A percentile compares a stretch with the other conserved stretches of the same genome.
These are phyloP conservation scores for Toxonevra muliebris DNA, from an alignment of 2,888 invertebrate genomes.

Conservation along the genomic window DNA sequence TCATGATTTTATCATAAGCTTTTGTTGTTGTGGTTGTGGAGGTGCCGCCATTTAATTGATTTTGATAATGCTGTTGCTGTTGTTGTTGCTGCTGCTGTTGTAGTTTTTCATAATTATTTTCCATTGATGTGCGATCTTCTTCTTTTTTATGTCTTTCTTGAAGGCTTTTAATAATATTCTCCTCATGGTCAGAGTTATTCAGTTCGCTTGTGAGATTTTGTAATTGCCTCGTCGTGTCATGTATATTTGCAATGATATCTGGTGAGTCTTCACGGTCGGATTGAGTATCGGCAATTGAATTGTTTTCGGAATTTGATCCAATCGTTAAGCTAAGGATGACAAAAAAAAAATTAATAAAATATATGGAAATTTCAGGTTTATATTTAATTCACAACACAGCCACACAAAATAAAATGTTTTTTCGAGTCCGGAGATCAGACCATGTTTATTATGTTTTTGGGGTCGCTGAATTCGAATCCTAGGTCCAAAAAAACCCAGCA, in stretches of 20 bases:
- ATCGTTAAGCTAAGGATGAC: constrained; percentile 52
- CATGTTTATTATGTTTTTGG: too few relatives aligned
- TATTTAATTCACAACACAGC: too few relatives aligned
- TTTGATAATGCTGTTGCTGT: not conserved
- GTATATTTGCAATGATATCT: constrained; percentile 52
- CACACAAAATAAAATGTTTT: too few relatives aligned
- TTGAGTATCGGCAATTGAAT: constrained; percentile 60
- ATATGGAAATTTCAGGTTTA: not conserved
- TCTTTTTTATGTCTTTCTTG: not conserved
- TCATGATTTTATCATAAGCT: constrained; percentile 10
- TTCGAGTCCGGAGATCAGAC: too few relatives aligned
- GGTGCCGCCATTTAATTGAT: not conserved
- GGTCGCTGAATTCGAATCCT: too few relatives aligned
- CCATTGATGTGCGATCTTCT: constrained; percentile 8
- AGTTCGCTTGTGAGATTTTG: constrained; percentile 57
- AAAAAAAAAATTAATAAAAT: constrained; percentile 23
- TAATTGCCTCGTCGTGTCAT: constrained; percentile 53
- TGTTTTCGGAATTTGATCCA: constrained; percentile 57
- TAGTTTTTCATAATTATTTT: constrained; percentile 21
- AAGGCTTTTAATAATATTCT: not conserved
- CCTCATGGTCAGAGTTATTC: constrained; percentile 51
- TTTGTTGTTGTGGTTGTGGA: not conserved
- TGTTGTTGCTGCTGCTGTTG: constrained; percentile 20
- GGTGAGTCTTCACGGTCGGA: constrained; percentile 55
- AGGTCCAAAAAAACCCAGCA: too few relatives aligned